These are phyloP conservation scores for Penaeus monodon DNA, from an alignment of 2,888 invertebrate genomes.

Conservation along the genomic window DNA sequence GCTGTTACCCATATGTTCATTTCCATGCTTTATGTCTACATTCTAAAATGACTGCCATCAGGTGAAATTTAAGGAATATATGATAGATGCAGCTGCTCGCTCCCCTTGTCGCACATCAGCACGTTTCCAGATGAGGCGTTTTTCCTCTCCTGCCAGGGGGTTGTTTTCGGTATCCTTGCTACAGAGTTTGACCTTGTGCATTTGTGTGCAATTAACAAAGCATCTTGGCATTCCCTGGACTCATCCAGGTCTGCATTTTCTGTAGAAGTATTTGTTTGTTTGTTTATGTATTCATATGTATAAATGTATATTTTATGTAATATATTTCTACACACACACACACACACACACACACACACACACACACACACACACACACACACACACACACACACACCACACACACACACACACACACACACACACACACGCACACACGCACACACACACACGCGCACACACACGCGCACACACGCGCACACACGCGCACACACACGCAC, in stretches of 20 bases:
- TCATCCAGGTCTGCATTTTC: too few species aligned
- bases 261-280: too few species aligned
- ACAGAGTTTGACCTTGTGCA: neutral
- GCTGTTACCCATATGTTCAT: too few species aligned
- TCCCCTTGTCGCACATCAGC: conserved; percentile 17
- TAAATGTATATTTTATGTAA: neutral
- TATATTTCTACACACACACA: neutral
- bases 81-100: conserved; percentile 34
- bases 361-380: neutral
- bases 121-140: conserved; percentile 35
- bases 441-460: neutral
- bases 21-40: too few species aligned
- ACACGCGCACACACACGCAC: too few species aligned
- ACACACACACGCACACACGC: neutral
- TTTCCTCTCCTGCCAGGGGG: conserved; percentile 37
- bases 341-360: neutral
- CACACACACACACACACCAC: neutral
- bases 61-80: conserved; percentile 58
- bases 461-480: neutral
- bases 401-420: neutral
- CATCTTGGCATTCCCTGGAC: neutral
- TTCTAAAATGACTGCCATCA: conserved; percentile 12
- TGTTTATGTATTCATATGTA: too few species aligned
- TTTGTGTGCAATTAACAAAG: neutral
- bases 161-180: conserved; percentile 40